Evolutionary conservation across 1,140 invertebrate genomes (phyloP).

Genomic region (Asbolus verrucosus): DNA sequence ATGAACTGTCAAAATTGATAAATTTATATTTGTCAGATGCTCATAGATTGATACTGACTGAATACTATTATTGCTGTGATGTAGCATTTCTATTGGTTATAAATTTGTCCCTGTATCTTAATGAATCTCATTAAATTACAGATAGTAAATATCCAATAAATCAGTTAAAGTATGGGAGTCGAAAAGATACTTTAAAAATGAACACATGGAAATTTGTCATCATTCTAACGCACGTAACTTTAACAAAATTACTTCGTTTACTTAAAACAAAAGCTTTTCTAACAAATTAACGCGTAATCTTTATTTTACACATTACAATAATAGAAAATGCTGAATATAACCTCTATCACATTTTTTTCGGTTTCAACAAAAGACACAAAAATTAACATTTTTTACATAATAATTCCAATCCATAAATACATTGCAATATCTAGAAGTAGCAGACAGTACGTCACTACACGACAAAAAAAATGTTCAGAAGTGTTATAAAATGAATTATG

Average conservation of each 20-base stretch:
- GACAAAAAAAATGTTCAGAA: neutral
- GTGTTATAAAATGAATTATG: neutral
- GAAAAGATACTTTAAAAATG: no score
- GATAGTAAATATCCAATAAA: no score
- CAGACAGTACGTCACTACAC: neutral
- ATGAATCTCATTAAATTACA: no score
- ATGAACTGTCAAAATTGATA: no score
- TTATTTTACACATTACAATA: slow-evolving; percentile 41
- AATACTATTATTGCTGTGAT: no score
- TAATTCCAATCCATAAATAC: neutral
- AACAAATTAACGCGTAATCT: slow-evolving; percentile 35
- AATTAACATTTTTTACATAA: neutral
- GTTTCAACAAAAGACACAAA: slow-evolving; percentile 15
- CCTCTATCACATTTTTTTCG: slow-evolving; percentile 17
- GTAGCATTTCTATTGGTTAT: no score
- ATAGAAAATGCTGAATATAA: slow-evolving; percentile 32
- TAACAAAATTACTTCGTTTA: slow-evolving; percentile 44
- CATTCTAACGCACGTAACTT: slow-evolving; percentile 1
- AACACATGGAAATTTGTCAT: slow-evolving; percentile 41
- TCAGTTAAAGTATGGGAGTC: no score
- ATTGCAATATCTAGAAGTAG: neutral
- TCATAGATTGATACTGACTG: no score
- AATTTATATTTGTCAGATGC: no score
- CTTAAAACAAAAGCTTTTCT: slow-evolving; percentile 49
- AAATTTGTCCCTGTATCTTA: no score